phyloP scores from a whole-genome alignment of 2,888 invertebrate species.

The Carabus problematicus region DNA sequence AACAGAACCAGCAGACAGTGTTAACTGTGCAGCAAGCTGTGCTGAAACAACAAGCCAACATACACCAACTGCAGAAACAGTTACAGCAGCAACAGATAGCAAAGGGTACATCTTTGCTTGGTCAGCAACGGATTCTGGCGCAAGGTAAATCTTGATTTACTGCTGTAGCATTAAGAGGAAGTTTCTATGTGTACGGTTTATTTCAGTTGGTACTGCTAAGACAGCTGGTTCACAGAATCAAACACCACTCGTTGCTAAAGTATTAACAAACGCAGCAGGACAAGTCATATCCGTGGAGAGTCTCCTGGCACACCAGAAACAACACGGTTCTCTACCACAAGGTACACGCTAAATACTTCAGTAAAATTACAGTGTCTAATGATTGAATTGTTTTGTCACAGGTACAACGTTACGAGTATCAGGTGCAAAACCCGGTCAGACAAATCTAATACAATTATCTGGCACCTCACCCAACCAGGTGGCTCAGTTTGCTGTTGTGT shows the following conservation, averaged over 20 bases:
- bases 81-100: conserved; percentile 49
- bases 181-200: conserved; percentile 9
- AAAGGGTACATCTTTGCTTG: conserved; percentile 51
- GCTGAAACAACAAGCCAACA: conserved; percentile 56
- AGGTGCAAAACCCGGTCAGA: conserved; percentile 59
- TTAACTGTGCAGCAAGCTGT: conserved; percentile 54
- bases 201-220: conserved; percentile 57
- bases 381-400: conserved; percentile 42
- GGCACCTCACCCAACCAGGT: conserved; percentile 56
- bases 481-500: conserved; percentile 62
- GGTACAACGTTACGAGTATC: conserved; percentile 61
- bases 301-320: conserved; percentile 64
- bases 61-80: conserved; percentile 58
- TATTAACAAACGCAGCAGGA: conserved; percentile 72
- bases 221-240: conserved; percentile 53
- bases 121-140: conserved; percentile 51
- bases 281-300: conserved; percentile 68
- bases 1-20: conserved; percentile 46
- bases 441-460: conserved; percentile 63
- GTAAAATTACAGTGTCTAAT: not conserved
- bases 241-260: conserved; percentile 73
- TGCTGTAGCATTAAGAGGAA: conserved; percentile 9
- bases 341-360: conserved; percentile 54
- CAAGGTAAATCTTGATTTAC: conserved; percentile 47
- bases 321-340: conserved; percentile 60